Conservation (phyloP, 2,888 invertebrate genomes). For the Trileptium ribeirensis region DNA sequence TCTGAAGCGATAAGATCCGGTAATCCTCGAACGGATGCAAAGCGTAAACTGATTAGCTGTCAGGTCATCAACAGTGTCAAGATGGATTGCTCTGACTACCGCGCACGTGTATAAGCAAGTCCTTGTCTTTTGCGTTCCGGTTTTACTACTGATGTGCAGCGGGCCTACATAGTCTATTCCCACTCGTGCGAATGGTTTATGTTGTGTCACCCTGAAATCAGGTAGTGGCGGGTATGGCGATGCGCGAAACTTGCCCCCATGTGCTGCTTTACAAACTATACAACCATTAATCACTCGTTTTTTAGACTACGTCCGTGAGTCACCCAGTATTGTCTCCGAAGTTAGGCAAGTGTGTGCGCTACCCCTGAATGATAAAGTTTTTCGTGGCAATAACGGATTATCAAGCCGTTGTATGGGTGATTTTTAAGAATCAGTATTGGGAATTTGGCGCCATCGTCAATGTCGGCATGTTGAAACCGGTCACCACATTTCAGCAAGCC, state of each 20-base stretch:
- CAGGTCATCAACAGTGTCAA: slow-evolving; percentile 49
- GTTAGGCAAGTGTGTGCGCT: slow-evolving; percentile 10
- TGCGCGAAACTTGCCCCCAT: neutral
- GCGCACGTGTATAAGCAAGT: slow-evolving; percentile 52
- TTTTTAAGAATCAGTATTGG: neutral
- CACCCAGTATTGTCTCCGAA: slow-evolving; percentile 20
- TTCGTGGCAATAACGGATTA: neutral
- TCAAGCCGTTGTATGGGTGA: neutral
- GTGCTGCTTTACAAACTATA: neutral
- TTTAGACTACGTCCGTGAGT: slow-evolving; percentile 8
- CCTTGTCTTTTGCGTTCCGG: slow-evolving; percentile 41
- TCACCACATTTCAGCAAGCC: neutral
- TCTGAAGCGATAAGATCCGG: slow-evolving; percentile 49
- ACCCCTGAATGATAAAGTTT: slow-evolving; percentile 1
- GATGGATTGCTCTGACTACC: slow-evolving; percentile 49
- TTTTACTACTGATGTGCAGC: slow-evolving; percentile 38
- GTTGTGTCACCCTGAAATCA: neutral
- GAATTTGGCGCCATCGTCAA: neutral
- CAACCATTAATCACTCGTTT: neutral
- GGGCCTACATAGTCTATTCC: slow-evolving; percentile 53
- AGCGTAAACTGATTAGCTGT: slow-evolving; percentile 45
- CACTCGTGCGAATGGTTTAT: slow-evolving; percentile 25
- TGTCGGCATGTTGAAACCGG: neutral
- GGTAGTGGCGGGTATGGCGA: neutral
- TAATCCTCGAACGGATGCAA: slow-evolving; percentile 45